Base-by-base conservation (phyloP, 2,797 vertebrate genomes). In the Naso thynnoides region DNA sequence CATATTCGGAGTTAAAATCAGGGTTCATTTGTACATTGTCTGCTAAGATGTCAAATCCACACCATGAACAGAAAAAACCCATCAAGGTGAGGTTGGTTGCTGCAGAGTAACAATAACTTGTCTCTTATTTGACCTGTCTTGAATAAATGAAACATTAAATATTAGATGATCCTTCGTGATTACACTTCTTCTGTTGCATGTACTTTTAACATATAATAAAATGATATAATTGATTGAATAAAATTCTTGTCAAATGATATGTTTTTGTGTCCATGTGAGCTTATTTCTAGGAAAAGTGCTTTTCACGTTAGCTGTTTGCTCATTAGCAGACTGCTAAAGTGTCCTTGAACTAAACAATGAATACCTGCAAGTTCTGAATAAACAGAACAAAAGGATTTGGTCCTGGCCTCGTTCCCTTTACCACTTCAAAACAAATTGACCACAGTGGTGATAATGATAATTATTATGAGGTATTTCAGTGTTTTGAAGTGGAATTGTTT, bases 401-500 rank as follows among this genome's bases (percentile, higher is more conserved):
- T 24, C 19, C 8, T 60, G 48, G 55, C 52, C 19, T 61, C 5
- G 1, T 31, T 77, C 62, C 41, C 21, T 9, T 0, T 4, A 50
- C 70, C 63, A 59, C 39, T 49, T 75, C 29, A 73, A 57, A 42
- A 54, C 45, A 26, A 6, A 47, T 23, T 68, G 55, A 66, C 71
- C 64, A 56, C 21, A 57, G 36, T 48, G 60, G 48, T 39, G 38
- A 73, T 60, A 61, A 60, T 50, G 52, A 78, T 73, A 65, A n/a
- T n/a, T n/a, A 82, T 74, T 58, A 23, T 21, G 16, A 63, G 47
- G 50, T 19, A 26, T 65, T 29, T 56, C 26, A 38, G n/a, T 58
- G 50, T 70, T 84, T 69, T 76, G 41, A 80, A 64, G 70, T 78
- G 73, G 21, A 16, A 26, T 48, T 36, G 44, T 63, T 54, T 42